Conservation (phyloP, 2,888 invertebrate genomes). For the Lasioglossum zephyrum region DNA sequence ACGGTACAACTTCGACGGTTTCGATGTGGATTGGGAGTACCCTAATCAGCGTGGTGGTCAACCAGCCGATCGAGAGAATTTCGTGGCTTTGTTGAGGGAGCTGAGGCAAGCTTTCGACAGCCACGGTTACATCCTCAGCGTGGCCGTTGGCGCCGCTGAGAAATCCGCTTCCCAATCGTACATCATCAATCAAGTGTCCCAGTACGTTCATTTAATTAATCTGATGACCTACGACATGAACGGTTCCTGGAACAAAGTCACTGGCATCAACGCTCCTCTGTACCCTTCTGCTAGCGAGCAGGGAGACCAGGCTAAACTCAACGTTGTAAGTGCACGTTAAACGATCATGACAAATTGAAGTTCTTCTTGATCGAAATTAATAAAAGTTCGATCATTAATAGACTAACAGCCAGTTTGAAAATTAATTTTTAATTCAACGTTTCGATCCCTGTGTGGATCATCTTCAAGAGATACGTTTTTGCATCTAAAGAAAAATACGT, state of each 20-base stretch:
- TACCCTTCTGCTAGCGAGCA: constrained; percentile 81
- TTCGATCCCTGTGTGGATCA: too few species aligned
- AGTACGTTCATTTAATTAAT: constrained; percentile 88
- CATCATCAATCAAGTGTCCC: constrained; percentile 86
- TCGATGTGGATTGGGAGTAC: constrained; percentile 91
- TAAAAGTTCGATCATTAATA: too few species aligned
- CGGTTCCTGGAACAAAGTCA: constrained; percentile 88
- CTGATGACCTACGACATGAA: constrained; percentile 92
- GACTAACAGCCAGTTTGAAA: too few species aligned
- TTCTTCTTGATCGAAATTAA: too few species aligned
- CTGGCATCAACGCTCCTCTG: constrained; percentile 90
- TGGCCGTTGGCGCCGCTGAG: constrained; percentile 86
- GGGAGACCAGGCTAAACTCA: constrained; percentile 78
- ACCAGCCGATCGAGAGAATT: constrained; percentile 85
- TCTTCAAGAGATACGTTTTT: too few species aligned
- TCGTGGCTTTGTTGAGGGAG: constrained; percentile 86
- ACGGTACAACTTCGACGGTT: constrained; percentile 88
- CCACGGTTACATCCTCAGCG: constrained; percentile 80
- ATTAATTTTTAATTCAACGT: too few species aligned
- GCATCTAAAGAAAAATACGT: too few species aligned
- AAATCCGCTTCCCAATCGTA: constrained; percentile 86
- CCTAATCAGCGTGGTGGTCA: constrained; percentile 87
- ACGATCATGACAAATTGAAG: not conserved
- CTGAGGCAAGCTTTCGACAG: constrained; percentile 85
- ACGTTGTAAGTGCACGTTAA: constrained; percentile 81